A percentile compares a stretch with the other conserved stretches of the same genome.
Conservation (phyloP, 2,797 vertebrate species). For the Phrynocephalus vlangalii region DNA sequence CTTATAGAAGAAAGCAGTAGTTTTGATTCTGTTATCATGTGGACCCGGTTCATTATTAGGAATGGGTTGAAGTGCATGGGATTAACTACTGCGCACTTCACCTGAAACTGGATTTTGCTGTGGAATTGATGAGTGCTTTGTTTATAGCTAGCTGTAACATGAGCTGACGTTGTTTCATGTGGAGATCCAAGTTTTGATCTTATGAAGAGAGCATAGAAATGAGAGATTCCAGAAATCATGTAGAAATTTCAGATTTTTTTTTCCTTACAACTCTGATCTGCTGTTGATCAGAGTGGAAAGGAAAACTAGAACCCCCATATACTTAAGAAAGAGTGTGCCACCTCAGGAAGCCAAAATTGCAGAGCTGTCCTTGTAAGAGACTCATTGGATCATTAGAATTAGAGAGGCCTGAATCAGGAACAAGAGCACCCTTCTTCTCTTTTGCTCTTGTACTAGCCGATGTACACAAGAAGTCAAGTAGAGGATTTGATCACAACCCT, state of each 20-base stretch:
- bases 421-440: neutral
- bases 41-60: neutral
- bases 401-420: neutral
- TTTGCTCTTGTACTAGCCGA: neutral
- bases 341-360: neutral
- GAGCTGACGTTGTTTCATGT: neutral
- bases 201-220: neutral
- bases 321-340: neutral
- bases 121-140: neutral
- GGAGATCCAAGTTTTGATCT: neutral
- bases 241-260: neutral
- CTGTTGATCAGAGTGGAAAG: neutral
- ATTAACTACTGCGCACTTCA: neutral
- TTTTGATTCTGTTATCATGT: neutral
- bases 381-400: neutral
- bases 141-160: neutral
- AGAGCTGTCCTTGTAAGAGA: neutral
- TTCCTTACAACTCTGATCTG: neutral
- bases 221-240: neutral
- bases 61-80: neutral
- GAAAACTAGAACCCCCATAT: too few species aligned
- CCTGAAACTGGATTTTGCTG: neutral
- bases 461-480: neutral
- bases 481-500: too few species aligned
- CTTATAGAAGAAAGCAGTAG: neutral